Percentiles rank a stretch among this genome's conserved stretches.
phyloP scores from a whole-genome alignment of 2,113 vertebrate species.

The Onychorhynchus coronatus region DNA sequence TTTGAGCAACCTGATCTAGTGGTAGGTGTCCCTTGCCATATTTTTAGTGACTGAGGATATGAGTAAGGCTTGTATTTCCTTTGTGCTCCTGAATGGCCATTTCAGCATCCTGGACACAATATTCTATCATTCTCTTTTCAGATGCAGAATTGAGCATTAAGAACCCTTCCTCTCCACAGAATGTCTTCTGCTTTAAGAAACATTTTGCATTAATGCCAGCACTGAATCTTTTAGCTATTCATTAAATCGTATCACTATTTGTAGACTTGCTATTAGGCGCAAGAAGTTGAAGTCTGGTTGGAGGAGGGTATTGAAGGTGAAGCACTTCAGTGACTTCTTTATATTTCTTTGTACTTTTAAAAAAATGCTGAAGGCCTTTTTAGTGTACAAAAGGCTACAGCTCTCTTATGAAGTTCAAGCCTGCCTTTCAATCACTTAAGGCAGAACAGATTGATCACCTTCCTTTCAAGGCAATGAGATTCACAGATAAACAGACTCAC shows the following conservation, averaged over 20 bases:
- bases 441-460: background rate
- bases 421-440: background rate
- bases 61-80: background rate
- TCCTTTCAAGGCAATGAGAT: background rate
- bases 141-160: background rate
- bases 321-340: background rate
- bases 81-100: background rate
- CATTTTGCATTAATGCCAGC: background rate
- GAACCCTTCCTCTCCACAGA: background rate
- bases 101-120: background rate
- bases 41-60: background rate
- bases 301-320: background rate
- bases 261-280: background rate
- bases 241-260: background rate
- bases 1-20: background rate
- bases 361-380: background rate
- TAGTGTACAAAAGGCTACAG: background rate
- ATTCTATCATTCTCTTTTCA: background rate
- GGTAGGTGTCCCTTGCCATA: background rate
- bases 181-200: background rate
- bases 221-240: background rate
- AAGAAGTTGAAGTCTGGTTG: background rate
- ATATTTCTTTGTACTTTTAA: background rate
- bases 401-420: background rate
- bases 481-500: background rate